A percentile compares a stretch with the other conserved stretches of the same genome.
Evolutionary conservation across 2,113 vertebrate genomes (phyloP).

Genomic region (human (Homo sapiens)): GRCh38 chr13:94641501-94642000

Average conservation of each 20-base stretch:
- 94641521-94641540: neutral
- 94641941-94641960: constrained; percentile 60
- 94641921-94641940: constrained; percentile 45
- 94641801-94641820: neutral
- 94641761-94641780: constrained; percentile 67
- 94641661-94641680: constrained; percentile 66
- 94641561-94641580: constrained; percentile 30
- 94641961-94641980: constrained; percentile 57
- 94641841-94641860: neutral
- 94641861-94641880: neutral
- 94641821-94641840: neutral
- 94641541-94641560: constrained; percentile 35
- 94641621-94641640: constrained; percentile 35
- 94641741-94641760: constrained; percentile 71
- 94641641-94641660: neutral
- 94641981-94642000: constrained; percentile 58
- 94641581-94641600: constrained; percentile 13
- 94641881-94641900: neutral
- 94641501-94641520: constrained; percentile 23
- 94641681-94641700: constrained; percentile 72
- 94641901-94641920: constrained; percentile 9
- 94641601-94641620: constrained; percentile 33
- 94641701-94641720: constrained; percentile 61
- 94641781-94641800: constrained; percentile 35
- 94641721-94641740: constrained; percentile 65